Evolutionary conservation across 2,888 invertebrate genomes (phyloP).

Genomic region (Craniophora ligustri): DNA sequence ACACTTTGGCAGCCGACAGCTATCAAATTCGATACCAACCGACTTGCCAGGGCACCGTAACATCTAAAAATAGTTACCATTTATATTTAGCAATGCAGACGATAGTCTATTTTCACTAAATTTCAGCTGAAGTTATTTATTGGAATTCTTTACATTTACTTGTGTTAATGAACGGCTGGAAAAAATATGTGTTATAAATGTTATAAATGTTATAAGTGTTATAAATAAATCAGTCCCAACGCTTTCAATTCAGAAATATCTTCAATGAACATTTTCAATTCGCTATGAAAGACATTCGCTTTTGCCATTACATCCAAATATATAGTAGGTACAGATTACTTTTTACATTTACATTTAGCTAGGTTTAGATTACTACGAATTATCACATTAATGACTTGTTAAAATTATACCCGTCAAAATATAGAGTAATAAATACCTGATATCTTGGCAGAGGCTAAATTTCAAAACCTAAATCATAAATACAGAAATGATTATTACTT

Average conservation of each 20-base stretch:
- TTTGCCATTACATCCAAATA: not conserved
- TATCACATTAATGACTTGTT: no score
- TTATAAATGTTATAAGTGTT: not conserved
- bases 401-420: no score
- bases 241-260: not conserved
- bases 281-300: slow-evolving; percentile 14
- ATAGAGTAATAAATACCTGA: slow-evolving; percentile 1
- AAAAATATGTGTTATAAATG: not conserved
- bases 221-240: slow-evolving; percentile 2
- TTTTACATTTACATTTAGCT: no score
- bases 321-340: no score
- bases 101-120: slow-evolving; percentile 32
- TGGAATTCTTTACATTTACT: slow-evolving; percentile 8
- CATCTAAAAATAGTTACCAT: slow-evolving; percentile 58
- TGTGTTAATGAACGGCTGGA: slow-evolving; percentile 1
- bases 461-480: slow-evolving; percentile 9
- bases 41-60: slow-evolving; percentile 60
- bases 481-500: slow-evolving; percentile 12
- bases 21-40: slow-evolving; percentile 51
- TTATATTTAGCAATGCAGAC: slow-evolving; percentile 59
- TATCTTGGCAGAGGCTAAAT: slow-evolving; percentile 15
- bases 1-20: slow-evolving; percentile 67
- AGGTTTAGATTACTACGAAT: no score
- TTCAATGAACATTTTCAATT: not conserved
- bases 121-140: slow-evolving; percentile 11